phyloP scores from a whole-genome alignment of 1,140 invertebrate species.

The Diorhabda carinulata region DNA sequence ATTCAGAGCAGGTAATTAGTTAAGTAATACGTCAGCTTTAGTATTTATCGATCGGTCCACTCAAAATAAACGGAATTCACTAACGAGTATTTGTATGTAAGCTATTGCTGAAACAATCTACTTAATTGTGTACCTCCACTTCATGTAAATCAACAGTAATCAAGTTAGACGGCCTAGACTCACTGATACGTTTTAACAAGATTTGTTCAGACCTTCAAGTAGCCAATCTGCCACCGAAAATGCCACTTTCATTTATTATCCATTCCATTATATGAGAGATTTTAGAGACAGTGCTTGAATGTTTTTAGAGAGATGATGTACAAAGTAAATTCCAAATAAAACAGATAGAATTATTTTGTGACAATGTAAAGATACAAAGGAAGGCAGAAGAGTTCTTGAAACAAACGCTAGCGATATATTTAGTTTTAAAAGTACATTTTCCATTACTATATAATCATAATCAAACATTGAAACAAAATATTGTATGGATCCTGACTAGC shows the following conservation, averaged over 20 bases:
- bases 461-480: too few relatives aligned
- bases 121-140: conserved; percentile 30
- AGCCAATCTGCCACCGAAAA: conserved; percentile 19
- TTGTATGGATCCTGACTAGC: too few relatives aligned
- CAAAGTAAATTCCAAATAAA: too few relatives aligned
- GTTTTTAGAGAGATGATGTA: background rate
- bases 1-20: background rate
- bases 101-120: conserved; percentile 27
- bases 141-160: conserved; percentile 29
- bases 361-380: too few relatives aligned
- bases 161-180: conserved; percentile 26
- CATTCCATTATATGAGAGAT: conserved; percentile 11
- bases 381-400: too few relatives aligned
- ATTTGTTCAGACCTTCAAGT: conserved; percentile 20
- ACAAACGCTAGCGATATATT: too few relatives aligned
- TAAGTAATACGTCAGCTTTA: background rate
- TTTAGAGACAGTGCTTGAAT: conserved; percentile 1
- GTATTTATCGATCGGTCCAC: conserved; percentile 15
- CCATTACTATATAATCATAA: too few relatives aligned
- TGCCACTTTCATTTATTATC: conserved; percentile 19
- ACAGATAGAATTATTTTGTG: too few relatives aligned
- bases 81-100: conserved; percentile 20
- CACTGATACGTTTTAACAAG: conserved; percentile 21
- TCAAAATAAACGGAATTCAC: conserved; percentile 8
- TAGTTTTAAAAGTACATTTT: too few relatives aligned